These are phyloP conservation scores for Acronicta leporina DNA, from an alignment of 2,888 invertebrate species.

Conservation along the genomic window DNA sequence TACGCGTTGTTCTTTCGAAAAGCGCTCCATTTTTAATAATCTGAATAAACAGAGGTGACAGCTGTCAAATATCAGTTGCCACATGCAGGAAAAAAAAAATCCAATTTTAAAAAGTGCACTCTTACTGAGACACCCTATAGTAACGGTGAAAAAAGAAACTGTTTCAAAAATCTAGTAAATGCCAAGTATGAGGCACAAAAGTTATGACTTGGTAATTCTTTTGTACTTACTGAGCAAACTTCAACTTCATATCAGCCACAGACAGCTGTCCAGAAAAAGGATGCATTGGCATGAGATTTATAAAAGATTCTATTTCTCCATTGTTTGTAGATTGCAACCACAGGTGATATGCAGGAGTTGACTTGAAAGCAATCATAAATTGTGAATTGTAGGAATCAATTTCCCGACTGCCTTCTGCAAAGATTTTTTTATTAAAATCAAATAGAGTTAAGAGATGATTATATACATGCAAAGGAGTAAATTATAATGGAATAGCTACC, in stretches of 20 bases:
- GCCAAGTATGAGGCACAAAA: neutral
- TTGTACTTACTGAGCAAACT: slow-evolving; percentile 95
- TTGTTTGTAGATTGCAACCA: slow-evolving; percentile 92
- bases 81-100: too few species aligned
- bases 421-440: neutral
- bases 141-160: too few species aligned
- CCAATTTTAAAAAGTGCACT: too few species aligned
- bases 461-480: too few species aligned
- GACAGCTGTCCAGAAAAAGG: slow-evolving; percentile 98
- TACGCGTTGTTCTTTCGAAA: too few species aligned
- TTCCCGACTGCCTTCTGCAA: slow-evolving; percentile 93
- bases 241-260: slow-evolving; percentile 97
- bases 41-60: too few species aligned
- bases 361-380: slow-evolving; percentile 95
- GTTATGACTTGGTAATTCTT: neutral
- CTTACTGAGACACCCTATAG: too few species aligned
- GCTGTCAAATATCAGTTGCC: too few species aligned
- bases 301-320: slow-evolving; percentile 91
- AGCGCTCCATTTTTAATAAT: too few species aligned
- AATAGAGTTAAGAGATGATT: too few species aligned
- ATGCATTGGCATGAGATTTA: slow-evolving; percentile 94
- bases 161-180: too few species aligned
- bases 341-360: slow-evolving; percentile 95
- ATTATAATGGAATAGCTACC: slow-evolving; percentile 77
- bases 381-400: slow-evolving; percentile 95